These are phyloP conservation scores for Aplocera efformata DNA, from an alignment of 2,888 invertebrate genomes.

Conservation along the genomic window DNA sequence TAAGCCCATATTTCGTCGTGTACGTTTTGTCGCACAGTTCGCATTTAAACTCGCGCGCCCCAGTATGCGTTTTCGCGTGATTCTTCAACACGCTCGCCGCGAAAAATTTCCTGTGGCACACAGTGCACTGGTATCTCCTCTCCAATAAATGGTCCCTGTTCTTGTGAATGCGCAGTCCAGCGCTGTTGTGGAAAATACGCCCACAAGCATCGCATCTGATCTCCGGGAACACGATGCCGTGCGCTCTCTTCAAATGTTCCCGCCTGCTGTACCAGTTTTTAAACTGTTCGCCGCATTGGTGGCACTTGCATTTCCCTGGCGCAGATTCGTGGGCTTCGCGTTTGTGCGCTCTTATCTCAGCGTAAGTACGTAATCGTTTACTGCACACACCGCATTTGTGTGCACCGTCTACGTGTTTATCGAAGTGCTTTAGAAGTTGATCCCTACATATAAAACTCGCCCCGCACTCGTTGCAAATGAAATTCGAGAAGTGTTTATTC, in stretches of 20 bases:
- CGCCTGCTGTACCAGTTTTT: slow-evolving; percentile 30
- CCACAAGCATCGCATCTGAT: slow-evolving; percentile 55
- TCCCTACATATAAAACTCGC: slow-evolving; percentile 28
- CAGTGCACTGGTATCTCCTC: slow-evolving; percentile 55
- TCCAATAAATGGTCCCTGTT: slow-evolving; percentile 63
- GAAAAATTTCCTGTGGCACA: slow-evolving; percentile 63
- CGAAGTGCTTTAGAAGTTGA: slow-evolving; percentile 40
- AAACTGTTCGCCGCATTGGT: slow-evolving; percentile 49
- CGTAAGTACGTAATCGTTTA: slow-evolving; percentile 10
- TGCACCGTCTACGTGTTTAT: slow-evolving; percentile 45
- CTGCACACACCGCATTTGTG: slow-evolving; percentile 21
- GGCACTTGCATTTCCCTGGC: slow-evolving; percentile 38
- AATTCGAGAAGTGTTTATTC: slow-evolving; percentile 56
- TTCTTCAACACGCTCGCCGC: slow-evolving; percentile 36
- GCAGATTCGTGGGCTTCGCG: slow-evolving; percentile 11
- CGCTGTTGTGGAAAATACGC: slow-evolving; percentile 44
- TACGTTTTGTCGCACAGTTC: slow-evolving; percentile 53
- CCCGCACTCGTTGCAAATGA: slow-evolving; percentile 47
- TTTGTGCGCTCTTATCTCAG: slow-evolving; percentile 11
- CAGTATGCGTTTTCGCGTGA: slow-evolving; percentile 55
- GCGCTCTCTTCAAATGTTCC: slow-evolving; percentile 50
- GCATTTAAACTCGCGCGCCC: slow-evolving; percentile 46
- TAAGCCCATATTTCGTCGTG: slow-evolving; percentile 14
- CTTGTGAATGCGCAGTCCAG: slow-evolving; percentile 44
- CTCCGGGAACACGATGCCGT: slow-evolving; percentile 38